phyloP scores from a whole-genome alignment of 2,797 vertebrate species.

The Coreius guichenoti region DNA sequence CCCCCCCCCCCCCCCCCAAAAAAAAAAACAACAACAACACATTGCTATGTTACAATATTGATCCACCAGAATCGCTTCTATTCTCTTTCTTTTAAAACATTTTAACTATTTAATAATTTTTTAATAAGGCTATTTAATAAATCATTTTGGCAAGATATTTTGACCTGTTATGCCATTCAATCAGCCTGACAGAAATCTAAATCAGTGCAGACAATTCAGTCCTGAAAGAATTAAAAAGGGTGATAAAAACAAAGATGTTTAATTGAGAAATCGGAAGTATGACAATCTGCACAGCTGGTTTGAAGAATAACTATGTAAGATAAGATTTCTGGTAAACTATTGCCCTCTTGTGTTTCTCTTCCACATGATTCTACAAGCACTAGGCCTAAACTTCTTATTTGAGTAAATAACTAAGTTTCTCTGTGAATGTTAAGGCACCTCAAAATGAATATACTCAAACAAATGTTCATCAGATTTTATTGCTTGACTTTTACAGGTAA shows the following conservation, averaged over 20 bases:
- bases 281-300: conserved; percentile 46
- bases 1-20: too few relatives aligned
- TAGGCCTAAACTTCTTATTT: background rate
- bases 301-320: conserved; percentile 43
- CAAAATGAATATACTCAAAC: background rate
- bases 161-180: conserved; percentile 37
- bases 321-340: conserved; percentile 75
- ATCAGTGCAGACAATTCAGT: background rate
- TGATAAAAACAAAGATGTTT: conserved; percentile 45
- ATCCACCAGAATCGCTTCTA: conserved; percentile 5
- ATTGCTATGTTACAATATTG: background rate
- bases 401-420: background rate
- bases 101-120: conserved; percentile 41
- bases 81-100: conserved; percentile 55
- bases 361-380: conserved; percentile 57
- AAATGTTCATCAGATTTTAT: background rate
- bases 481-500: background rate
- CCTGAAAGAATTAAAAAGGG: conserved; percentile 38
- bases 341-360: conserved; percentile 82
- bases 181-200: background rate
- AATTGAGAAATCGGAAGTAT: conserved; percentile 47
- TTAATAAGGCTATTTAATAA: background rate
- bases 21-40: too few relatives aligned
- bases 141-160: conserved; percentile 44
- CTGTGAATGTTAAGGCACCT: background rate